Evolutionary conservation across 2,113 vertebrate species (phyloP), one percentile per base, ranked within the genome.

Genomic region (Epinephelus moara): DNA sequence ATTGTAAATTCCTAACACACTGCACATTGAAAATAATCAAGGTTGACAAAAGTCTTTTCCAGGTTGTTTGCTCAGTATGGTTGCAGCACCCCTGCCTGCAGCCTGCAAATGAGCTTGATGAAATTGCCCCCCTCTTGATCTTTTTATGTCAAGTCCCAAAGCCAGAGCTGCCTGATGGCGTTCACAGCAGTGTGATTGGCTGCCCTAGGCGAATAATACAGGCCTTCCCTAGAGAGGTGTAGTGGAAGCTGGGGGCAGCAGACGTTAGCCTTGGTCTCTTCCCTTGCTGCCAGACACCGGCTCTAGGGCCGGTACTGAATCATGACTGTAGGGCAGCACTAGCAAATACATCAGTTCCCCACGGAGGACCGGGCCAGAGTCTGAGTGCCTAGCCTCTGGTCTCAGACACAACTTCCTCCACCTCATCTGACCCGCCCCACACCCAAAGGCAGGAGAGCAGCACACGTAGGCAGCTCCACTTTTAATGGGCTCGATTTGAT

Each of bases 321-420:
- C 80, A 89, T 85, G 75, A 86, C 87, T 81, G 15, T 23, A 86
- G 88, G 92, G 89, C 91, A 78, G 62, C 76, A 14, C 83, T 86
- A 90, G 90, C 89, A 90, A 93, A 93, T 81, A 82, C 50, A 89
- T 57, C 47, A 68, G 70, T 37, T 90, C 89, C 91, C 89, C 11
- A 45, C 75, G 84, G 91, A 93, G 82, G 49, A 85, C 27, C 53
- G 30, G 70, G 68, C 49, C 70, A 17, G 57, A 77, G 52, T 74
- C 79, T 84, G 56, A 50, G 64, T 85, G 86, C 45, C 62, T 85
- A 57, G 76, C 85, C 84, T 81, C 75, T 86, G 80, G 86, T 84
- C 64, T 59, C 71, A 88, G 80, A 82, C 84, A n/a, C 19, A 18
- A 23, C 73, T 60, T 75, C 73, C 78, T 21, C 23, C 67, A 62